Base-by-base conservation (phyloP, 2,888 invertebrate genomes). In the Lydus trimaculatus region DNA sequence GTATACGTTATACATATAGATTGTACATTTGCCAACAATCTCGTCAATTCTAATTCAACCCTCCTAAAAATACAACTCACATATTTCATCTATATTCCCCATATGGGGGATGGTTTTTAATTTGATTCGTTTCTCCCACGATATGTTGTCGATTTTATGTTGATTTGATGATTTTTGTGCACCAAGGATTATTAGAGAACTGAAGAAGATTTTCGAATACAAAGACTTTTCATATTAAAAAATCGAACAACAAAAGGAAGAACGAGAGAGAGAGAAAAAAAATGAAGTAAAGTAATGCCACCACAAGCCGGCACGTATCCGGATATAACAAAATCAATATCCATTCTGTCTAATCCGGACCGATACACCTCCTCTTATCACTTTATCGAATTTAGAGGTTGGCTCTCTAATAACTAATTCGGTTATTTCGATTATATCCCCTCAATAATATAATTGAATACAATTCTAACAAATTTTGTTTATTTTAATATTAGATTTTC, bases 41-140 rank as follows among this genome's bases (percentile, higher is more conserved):
- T 52, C 52, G 52, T 52, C 52, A 25, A 52, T 52, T 52, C 52
- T 52, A 52, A 52, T 52, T 52, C 52, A 52, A 13, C 52, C 52
- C 23, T 23, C 11, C 11, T 23, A 52, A 52, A 52, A 52, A 52
- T 43, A 5, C 43, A 7, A 43, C 43, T 17, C 43, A 43, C 25
- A 52, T 52, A 23, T 52, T 23, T 25, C 52, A 25, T 25, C 25
- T 52, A 11, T 13, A 48, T 48, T 0, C 20, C 3, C 17, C 48
- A 23, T 23, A 17, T 43, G 43, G 25, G 52, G 23, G 2, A 5
- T 23, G 23, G 52, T 15, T 52, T 52, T 52, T 52, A 25, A 52
- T 52, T 52, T 52, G 13, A 52, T 52, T 25, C 23, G 4, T 23
- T 9, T 52, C 23, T 25, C 4, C 8, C 17, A 23, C 52, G 20